Base-by-base conservation (phyloP, 2,797 vertebrate genomes). In the Bradypus variegatus region DNA sequence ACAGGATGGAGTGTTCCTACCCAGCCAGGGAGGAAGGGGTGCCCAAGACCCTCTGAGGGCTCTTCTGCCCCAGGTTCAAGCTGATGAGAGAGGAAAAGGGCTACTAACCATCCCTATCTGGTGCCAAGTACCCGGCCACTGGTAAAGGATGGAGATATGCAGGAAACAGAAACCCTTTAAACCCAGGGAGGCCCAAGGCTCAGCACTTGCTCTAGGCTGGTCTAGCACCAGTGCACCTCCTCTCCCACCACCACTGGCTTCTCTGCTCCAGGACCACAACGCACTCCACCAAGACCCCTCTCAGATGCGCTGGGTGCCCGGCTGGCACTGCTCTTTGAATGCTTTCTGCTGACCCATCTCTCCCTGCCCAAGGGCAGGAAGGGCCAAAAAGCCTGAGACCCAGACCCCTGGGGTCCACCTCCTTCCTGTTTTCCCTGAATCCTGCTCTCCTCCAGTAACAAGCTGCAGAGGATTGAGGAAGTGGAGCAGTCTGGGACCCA, bases 401-500 rank as follows among this genome's bases (percentile, higher is more conserved):
- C 91, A 94, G 95, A 95, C 91, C 87, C 94, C 94, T 94, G 91
- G 94, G 85, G 95, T 95, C 94, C 81, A 89, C 84, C 94, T 96
- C 94, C 96, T 96, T 96, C 96, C 96, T 96, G 96, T 96, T 96
- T 96, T 96, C 94, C 95, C 86, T 95, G 92, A 88, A 92, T 96
- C 96, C 96, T 95, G 94, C 94, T 95, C 87, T 93, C 93, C 91
- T 94, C 76, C 3, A 21, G 86, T 90, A n/a, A 88, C 86, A 77
- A 84, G 64, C 93, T 89, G 80, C 86, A 83, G 93, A 93, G 41
- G 84, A 94, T 91, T 95, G 96, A 96, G 96, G 95, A 96, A 96
- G 96, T 96, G 81, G 65, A 91, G 79, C 53, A 11, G 86, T 82
- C 88, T 88, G 86, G 94, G 93, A 93, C 93, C 69, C 77, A 64